Evolutionary conservation across 2,113 vertebrate genomes (phyloP).

Genomic region (Pelvicachromis taeniatus): DNA sequence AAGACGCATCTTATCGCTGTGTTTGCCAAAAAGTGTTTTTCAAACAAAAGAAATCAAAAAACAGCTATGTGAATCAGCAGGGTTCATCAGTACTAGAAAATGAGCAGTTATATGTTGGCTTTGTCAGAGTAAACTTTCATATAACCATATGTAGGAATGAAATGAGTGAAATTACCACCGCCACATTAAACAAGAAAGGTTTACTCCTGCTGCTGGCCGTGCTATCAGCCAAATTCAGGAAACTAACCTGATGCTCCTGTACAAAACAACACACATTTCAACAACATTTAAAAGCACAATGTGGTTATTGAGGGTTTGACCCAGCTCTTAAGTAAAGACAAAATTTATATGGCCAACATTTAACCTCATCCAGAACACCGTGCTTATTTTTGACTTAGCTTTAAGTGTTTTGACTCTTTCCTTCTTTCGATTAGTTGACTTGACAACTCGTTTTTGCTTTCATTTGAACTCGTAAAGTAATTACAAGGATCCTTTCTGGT

Average conservation of each 20-base stretch:
- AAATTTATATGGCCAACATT: too few relatives aligned
- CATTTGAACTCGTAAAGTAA: too few relatives aligned
- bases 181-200: background rate
- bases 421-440: too few relatives aligned
- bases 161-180: too few relatives aligned
- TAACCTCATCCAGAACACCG: too few relatives aligned
- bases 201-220: background rate
- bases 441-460: too few relatives aligned
- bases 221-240: background rate
- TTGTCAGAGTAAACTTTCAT: background rate
- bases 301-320: too few relatives aligned
- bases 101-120: background rate
- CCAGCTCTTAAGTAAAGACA: too few relatives aligned
- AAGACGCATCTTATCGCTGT: background rate
- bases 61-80: fast-evolving
- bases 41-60: background rate
- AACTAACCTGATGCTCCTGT: background rate
- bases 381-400: too few relatives aligned
- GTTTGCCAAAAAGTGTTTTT: background rate
- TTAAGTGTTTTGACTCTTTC: too few relatives aligned
- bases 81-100: background rate
- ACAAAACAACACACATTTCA: background rate
- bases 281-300: too few relatives aligned
- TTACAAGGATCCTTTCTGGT: too few relatives aligned
- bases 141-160: background rate